Conservation (phyloP, 1,140 invertebrate genomes). For the Sycophila sp. region DNA sequence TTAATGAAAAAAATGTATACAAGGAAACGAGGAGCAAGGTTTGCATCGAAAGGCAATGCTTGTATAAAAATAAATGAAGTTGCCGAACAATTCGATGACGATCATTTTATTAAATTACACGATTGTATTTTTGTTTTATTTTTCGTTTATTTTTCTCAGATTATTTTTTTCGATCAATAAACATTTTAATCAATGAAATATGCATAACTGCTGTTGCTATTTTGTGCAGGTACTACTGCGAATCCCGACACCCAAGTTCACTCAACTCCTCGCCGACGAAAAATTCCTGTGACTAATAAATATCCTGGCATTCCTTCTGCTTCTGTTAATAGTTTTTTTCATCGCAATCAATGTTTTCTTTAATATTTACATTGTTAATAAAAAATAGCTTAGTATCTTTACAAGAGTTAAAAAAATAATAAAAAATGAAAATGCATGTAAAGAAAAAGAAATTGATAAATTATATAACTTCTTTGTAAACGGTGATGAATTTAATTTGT, state of each 20-base stretch:
- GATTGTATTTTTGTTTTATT: constrained; percentile 10
- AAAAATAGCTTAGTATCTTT: too few relatives aligned
- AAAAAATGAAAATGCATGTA: too few relatives aligned
- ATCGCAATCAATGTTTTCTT: too few relatives aligned
- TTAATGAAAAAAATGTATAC: not conserved
- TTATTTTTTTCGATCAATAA: constrained; percentile 25
- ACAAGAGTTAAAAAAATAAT: too few relatives aligned
- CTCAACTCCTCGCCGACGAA: constrained; percentile 4
- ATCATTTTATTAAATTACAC: constrained; percentile 21
- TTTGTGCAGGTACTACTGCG: constrained; percentile 19
- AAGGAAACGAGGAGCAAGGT: not conserved
- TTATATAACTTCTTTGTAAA: too few relatives aligned
- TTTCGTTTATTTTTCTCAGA: not conserved
- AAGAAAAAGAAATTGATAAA: too few relatives aligned
- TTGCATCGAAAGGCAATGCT: not conserved
- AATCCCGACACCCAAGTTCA: constrained; percentile 1
- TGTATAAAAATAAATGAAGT: constrained; percentile 8
- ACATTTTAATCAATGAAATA: constrained; percentile 13
- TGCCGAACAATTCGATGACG: not conserved
- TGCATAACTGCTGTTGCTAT: not conserved
- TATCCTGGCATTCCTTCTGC: not conserved
- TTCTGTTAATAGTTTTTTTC: too few relatives aligned
- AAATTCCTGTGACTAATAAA: not conserved
- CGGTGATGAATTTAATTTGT: too few relatives aligned
- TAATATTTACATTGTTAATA: too few relatives aligned